These are phyloP conservation scores for Pseudomyrmex flavicornis DNA, from an alignment of 1,140 invertebrate genomes.

Conservation along the genomic window DNA sequence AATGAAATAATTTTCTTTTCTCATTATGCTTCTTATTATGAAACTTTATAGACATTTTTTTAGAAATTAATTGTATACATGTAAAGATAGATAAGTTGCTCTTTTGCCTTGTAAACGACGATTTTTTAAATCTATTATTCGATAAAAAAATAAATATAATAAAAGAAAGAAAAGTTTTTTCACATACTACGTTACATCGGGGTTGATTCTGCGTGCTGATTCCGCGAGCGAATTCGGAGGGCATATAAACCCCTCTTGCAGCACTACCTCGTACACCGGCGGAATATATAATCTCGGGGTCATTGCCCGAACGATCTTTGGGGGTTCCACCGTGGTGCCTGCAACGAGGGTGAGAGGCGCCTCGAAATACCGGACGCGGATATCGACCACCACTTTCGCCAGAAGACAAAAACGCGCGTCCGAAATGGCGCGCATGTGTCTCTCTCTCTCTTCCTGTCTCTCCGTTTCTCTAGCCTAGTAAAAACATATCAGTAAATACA, in stretches of 20 bases:
- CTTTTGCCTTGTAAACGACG: background rate
- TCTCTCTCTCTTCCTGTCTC: background rate
- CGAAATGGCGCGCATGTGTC: conserved; percentile 16
- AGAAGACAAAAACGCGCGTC: conserved; percentile 61
- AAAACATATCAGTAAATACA: background rate
- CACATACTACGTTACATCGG: background rate
- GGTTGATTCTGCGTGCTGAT: conserved; percentile 36
- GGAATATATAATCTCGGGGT: conserved; percentile 78
- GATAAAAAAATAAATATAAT: conserved; percentile 1
- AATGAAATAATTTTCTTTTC: background rate
- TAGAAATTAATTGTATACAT: too few relatives aligned
- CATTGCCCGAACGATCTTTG: conserved; percentile 83
- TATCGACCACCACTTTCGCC: conserved; percentile 75
- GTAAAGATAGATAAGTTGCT: background rate
- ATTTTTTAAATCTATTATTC: background rate
- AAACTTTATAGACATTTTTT: background rate
- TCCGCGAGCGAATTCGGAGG: conserved; percentile 52
- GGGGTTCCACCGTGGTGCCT: conserved; percentile 75
- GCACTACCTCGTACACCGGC: conserved; percentile 54
- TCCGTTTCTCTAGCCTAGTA: too few relatives aligned
- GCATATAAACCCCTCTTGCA: conserved; percentile 28
- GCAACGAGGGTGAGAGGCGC: conserved; percentile 76
- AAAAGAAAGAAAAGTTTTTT: background rate
- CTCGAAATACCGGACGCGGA: conserved; percentile 68
- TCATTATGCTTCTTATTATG: background rate